Evolutionary conservation across 2,888 invertebrate genomes (phyloP), one percentile per base, ranked within the genome.

Genomic region (Listrodromus nycthemerus): DNA sequence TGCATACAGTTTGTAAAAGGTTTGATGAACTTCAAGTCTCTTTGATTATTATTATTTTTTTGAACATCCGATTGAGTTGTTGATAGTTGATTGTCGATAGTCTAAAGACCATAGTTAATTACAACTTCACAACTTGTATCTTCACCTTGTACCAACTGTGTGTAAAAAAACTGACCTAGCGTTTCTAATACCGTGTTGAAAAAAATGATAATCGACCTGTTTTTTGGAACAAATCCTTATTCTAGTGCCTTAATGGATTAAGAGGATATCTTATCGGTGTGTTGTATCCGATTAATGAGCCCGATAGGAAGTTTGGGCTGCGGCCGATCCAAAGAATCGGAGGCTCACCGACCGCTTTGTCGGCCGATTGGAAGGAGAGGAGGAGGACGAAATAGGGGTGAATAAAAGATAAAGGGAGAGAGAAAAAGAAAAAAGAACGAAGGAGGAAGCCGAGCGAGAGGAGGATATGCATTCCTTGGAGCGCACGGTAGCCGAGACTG

Each of bases 401-500:
- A 27, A 13, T 58, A 73, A 75, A 24, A 21, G 27, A 65, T 50
- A n/a, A 48, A 61, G 30, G 19, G 30, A 61, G 58, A 30, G 58
- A 41, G 41, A 13, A 41, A 41, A 41, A 16, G 27, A n/a, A 61
- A n/a, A 27, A 27, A 61, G n/a, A 69, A 67, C n/a, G 45, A 45
- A 45, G 45, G 24, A 67, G 67, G 67, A 76, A 76, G 16, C 45
- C 41, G 58, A 67, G 55, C 55, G 77, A 69, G 77, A 78, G 21
- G 67, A 63, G 41, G 63, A 63, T 48, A 78, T 48, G 24, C 48
- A 61, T 78, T 78, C 61, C 58, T 24, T 13, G 13, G 61, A 50
- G 63, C 33, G n/a, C 69, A 78, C 77, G 50, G 77, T 78, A 78
- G 77, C 77, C 16, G n/a, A 16, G 21, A 30, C 27, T 19, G 50